These are phyloP conservation scores for Puffinus mauretanicus DNA, from an alignment of 2,113 vertebrate genomes.

Conservation along the genomic window DNA sequence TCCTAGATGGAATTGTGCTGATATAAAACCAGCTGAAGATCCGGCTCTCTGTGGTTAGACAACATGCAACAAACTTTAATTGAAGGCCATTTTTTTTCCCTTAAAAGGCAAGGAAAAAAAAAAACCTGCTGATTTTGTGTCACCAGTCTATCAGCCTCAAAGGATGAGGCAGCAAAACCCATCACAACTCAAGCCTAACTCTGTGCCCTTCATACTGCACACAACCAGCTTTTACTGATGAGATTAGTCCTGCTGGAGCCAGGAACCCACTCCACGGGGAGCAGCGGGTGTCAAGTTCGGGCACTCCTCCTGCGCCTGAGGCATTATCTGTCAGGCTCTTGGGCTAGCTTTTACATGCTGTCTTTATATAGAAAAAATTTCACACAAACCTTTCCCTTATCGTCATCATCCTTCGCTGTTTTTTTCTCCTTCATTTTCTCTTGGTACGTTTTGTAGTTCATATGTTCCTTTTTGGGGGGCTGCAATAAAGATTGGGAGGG, in stretches of 20 bases:
- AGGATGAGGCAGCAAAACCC: not conserved
- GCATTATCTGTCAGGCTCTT: not conserved
- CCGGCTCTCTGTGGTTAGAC: not conserved
- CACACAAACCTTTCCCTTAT: conserved; percentile 75
- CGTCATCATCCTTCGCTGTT: conserved; percentile 64
- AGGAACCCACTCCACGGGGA: not conserved
- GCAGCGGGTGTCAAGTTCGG: not conserved
- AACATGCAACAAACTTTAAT: not conserved
- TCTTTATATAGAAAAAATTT: not conserved
- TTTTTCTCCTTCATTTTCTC: conserved; percentile 84
- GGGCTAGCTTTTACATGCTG: not conserved
- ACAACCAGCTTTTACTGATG: not conserved
- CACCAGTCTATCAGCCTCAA: not conserved
- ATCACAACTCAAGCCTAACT: not conserved
- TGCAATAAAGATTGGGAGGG: conserved; percentile 51
- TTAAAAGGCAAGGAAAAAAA: not conserved
- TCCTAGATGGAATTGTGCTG: conserved; percentile 2
- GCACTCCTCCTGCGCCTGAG: not conserved
- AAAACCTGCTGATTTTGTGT: not conserved
- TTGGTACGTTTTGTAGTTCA: conserved; percentile 91
- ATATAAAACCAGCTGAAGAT: conserved; percentile 29
- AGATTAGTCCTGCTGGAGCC: not conserved
- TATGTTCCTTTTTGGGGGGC: conserved; percentile 85
- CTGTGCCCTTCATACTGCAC: not conserved
- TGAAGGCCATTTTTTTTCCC: not conserved